Evolutionary conservation across 2,797 vertebrate genomes (phyloP).

Genomic region (Phataginus tetradactyla): DNA sequence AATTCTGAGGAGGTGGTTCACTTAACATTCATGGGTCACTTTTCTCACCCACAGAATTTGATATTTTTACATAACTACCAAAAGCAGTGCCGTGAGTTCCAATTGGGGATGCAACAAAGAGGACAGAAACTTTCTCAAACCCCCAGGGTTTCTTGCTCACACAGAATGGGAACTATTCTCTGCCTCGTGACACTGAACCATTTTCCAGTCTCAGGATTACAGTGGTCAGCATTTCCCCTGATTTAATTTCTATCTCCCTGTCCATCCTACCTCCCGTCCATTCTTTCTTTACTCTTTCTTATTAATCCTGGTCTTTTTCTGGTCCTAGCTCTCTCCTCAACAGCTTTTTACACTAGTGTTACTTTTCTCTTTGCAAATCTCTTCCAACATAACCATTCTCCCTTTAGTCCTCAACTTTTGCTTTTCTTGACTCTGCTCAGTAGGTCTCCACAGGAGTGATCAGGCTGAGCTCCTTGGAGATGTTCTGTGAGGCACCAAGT

Average conservation of each 20-base stretch:
- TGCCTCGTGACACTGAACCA: not conserved
- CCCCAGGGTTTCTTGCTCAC: not conserved
- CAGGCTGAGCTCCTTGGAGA: not conserved
- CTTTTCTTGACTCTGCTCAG: not conserved
- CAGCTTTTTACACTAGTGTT: not conserved
- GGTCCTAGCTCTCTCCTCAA: not conserved
- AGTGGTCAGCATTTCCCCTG: not conserved
- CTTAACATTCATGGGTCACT: not conserved
- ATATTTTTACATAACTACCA: constrained; percentile 21
- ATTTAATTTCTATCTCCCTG: not conserved
- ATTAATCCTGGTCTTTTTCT: not conserved
- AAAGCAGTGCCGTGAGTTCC: not conserved
- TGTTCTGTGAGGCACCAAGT: not conserved
- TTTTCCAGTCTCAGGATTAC: not conserved
- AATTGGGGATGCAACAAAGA: not conserved
- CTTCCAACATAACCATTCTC: not conserved
- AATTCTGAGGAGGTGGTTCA: not conserved
- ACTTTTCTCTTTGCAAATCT: not conserved
- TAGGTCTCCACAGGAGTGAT: not conserved
- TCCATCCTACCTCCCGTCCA: not conserved
- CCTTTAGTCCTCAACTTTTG: not conserved
- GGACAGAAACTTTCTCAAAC: not conserved
- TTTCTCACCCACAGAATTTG: constrained; percentile 9
- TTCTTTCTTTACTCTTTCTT: not conserved
- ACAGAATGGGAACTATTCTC: not conserved